A percentile compares a stretch with the other conserved stretches of the same genome.
These are phyloP conservation scores for Achatina immaculata DNA, from an alignment of 1,140 invertebrate species.

Conservation along the genomic window DNA sequence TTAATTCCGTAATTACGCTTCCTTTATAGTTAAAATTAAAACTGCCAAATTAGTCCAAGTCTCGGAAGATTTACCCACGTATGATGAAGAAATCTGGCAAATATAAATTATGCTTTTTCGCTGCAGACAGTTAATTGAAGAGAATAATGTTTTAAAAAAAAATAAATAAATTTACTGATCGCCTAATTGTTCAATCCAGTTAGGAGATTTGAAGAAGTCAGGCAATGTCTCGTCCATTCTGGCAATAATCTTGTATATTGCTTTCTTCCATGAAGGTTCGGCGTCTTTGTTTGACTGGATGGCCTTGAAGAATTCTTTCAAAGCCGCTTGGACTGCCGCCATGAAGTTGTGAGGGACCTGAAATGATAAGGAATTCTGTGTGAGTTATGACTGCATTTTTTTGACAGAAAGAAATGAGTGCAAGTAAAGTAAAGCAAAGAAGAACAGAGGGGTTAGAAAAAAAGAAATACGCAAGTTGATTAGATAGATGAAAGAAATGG, in stretches of 20 bases:
- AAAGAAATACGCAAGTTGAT: neutral
- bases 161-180: constrained; percentile 52
- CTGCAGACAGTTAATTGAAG: neutral
- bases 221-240: constrained; percentile 98
- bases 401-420: neutral
- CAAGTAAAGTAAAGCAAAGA: no score
- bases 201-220: constrained; percentile 99
- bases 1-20: neutral
- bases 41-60: neutral
- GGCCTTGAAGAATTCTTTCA: constrained; percentile 98
- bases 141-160: no score
- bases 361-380: constrained; percentile 41
- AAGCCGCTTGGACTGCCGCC: constrained; percentile 95
- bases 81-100: neutral
- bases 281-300: constrained; percentile 94
- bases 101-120: neutral
- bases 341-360: constrained; percentile 98
- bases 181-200: constrained; percentile 97
- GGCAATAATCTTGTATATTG: constrained; percentile 99
- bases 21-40: neutral
- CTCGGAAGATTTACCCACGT: neutral
- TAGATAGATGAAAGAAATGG: neutral
- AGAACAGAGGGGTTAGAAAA: neutral
- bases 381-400: no score
- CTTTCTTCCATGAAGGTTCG: constrained; percentile 99